Percentiles rank a stretch among this genome's conserved stretches.
These are phyloP conservation scores for Palythoa caribaeorum DNA, from an alignment of 92 coral and sea anemone species.

Conservation along the genomic window DNA sequence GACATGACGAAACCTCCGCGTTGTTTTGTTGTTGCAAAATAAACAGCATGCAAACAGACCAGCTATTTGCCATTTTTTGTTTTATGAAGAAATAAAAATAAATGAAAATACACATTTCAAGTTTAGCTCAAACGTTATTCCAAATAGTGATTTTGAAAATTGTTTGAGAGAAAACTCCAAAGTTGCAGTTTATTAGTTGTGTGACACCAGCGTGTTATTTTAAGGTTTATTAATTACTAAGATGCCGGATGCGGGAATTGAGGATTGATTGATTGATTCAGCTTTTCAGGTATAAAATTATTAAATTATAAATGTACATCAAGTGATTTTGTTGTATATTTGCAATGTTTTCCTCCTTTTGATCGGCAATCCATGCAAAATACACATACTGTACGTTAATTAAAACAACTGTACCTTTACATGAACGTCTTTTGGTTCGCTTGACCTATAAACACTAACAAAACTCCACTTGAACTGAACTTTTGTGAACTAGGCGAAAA, in stretches of 20 bases:
- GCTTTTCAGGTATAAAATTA: background rate
- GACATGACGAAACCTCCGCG: conserved; percentile 11
- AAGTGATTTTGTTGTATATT: background rate
- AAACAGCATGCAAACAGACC: conserved; percentile 34
- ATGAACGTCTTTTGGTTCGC: conserved; percentile 3
- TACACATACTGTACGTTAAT: background rate
- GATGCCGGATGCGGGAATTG: conserved; percentile 24
- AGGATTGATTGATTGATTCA: conserved; percentile 11
- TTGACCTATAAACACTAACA: conserved; percentile 2
- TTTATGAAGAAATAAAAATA: background rate
- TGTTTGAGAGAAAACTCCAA: conserved; percentile 20
- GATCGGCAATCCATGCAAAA: conserved; percentile 20
- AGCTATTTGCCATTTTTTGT: conserved; percentile 26
- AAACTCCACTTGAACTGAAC: background rate
- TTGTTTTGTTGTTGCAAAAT: conserved; percentile 22
- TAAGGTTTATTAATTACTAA: conserved; percentile 17
- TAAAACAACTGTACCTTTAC: conserved; percentile 26
- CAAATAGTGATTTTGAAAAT: conserved; percentile 33
- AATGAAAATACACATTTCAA: conserved; percentile 3
- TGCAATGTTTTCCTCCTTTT: conserved; percentile 1
- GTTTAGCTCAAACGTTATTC: conserved; percentile 15
- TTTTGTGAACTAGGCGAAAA: background rate
- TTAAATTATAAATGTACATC: conserved; percentile 1
- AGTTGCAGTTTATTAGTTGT: conserved; percentile 15
- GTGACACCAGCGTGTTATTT: conserved; percentile 36